Percentiles rank a stretch among this genome's conserved stretches.
phyloP scores from a whole-genome alignment of 2,113 vertebrate species.

The Aptenodytes forsteri region DNA sequence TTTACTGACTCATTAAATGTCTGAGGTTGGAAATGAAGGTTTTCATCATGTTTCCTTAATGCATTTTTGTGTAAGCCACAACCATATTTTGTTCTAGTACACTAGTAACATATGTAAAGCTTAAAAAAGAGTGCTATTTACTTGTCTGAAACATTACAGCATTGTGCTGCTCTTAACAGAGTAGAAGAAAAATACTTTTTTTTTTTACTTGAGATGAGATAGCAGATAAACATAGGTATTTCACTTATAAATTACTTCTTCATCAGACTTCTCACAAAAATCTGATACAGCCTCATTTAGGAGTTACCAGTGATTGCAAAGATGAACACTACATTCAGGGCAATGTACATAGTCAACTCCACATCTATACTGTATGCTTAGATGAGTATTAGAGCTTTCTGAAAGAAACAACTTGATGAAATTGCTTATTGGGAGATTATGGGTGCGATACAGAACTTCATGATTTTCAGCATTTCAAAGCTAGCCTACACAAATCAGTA shows the following conservation, averaged over 20 bases:
- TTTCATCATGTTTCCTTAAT: neutral
- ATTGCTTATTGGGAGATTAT: neutral
- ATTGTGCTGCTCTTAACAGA: neutral
- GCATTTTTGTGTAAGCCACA: neutral
- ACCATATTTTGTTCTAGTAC: neutral
- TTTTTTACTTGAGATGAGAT: neutral
- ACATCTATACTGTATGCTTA: neutral
- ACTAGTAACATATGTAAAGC: neutral
- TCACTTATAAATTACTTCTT: neutral
- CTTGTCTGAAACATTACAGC: neutral
- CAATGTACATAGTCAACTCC: neutral
- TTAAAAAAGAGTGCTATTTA: neutral
- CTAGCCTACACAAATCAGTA: neutral
- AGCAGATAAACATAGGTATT: neutral
- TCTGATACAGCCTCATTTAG: neutral
- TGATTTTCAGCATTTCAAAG: neutral
- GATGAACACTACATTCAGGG: neutral
- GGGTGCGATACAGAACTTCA: neutral
- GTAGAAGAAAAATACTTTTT: neutral
- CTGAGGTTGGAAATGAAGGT: neutral
- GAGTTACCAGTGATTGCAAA: neutral
- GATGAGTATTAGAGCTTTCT: neutral
- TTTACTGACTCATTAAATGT: neutral
- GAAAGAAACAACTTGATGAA: neutral
- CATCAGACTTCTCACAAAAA: neutral